A percentile compares a stretch with the other conserved stretches of the same genome.
Evolutionary conservation across 2,113 vertebrate genomes (phyloP).

Genomic region (Capreolus pygargus): DNA sequence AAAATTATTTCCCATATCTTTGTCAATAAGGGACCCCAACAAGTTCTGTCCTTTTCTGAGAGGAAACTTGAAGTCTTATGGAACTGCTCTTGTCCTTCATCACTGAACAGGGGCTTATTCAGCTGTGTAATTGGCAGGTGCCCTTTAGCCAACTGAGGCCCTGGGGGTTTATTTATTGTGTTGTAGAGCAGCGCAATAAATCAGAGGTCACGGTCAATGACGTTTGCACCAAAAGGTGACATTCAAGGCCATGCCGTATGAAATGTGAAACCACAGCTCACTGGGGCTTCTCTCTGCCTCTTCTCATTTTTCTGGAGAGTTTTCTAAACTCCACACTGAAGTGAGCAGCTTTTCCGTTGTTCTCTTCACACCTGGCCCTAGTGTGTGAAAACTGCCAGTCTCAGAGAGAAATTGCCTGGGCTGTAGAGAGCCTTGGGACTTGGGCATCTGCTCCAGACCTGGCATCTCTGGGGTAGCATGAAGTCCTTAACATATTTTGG

Average conservation of each 20-base stretch:
- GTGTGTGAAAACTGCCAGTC: background rate
- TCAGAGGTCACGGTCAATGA: conserved; percentile 20
- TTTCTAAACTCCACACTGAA: background rate
- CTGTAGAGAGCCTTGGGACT: no score
- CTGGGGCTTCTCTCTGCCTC: background rate
- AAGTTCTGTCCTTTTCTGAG: background rate
- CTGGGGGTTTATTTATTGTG: background rate
- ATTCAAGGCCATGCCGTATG: background rate
- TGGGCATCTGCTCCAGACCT: background rate
- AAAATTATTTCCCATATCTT: background rate
- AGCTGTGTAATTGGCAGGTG: conserved; percentile 54
- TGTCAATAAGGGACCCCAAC: background rate
- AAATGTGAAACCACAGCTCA: background rate
- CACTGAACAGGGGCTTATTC: background rate
- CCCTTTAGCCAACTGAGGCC: background rate
- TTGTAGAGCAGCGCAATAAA: background rate
- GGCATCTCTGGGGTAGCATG: rapidly evolving
- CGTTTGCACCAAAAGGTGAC: conserved; percentile 7
- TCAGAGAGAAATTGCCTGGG: background rate
- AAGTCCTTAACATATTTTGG: background rate
- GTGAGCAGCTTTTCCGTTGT: background rate
- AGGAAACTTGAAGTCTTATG: background rate
- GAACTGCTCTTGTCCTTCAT: background rate
- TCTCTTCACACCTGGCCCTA: background rate
- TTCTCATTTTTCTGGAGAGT: background rate